Conservation (phyloP, 1,140 invertebrate genomes). For the Calliphora vicina region DNA sequence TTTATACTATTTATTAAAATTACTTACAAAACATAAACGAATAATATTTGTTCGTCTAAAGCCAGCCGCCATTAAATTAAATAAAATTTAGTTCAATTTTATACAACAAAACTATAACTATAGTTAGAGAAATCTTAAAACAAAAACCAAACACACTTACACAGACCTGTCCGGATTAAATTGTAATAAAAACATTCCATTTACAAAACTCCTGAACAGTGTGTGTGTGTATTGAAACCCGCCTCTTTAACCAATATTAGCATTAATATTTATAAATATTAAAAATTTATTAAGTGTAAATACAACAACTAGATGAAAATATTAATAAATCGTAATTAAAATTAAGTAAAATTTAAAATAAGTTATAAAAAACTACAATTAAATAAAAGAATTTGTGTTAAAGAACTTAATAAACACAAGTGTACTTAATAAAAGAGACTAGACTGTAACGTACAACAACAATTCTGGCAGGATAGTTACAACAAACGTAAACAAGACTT, state of each 20-base stretch:
- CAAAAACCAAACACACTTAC: background rate
- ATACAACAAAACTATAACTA: background rate
- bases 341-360: slow-evolving; percentile 1
- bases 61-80: background rate
- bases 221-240: slow-evolving; percentile 10
- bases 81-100: slow-evolving; percentile 8
- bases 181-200: background rate
- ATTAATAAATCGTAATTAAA: too few relatives aligned
- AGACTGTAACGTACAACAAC: too few relatives aligned
- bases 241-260: slow-evolving; percentile 15
- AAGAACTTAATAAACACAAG: background rate
- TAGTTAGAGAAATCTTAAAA: slow-evolving; percentile 4
- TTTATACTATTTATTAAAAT: background rate
- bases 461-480: too few relatives aligned
- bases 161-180: background rate
- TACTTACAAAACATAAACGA: background rate
- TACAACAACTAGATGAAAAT: background rate
- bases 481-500: background rate
- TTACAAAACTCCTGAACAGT: background rate
- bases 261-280: slow-evolving; percentile 15
- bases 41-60: background rate
- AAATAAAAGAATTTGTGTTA: background rate
- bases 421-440: background rate
- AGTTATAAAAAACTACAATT: background rate
- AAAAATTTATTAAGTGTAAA: slow-evolving; percentile 24